Evolutionary conservation across 2,888 invertebrate genomes (phyloP).

Genomic region (Meiosimyza platycephala): DNA sequence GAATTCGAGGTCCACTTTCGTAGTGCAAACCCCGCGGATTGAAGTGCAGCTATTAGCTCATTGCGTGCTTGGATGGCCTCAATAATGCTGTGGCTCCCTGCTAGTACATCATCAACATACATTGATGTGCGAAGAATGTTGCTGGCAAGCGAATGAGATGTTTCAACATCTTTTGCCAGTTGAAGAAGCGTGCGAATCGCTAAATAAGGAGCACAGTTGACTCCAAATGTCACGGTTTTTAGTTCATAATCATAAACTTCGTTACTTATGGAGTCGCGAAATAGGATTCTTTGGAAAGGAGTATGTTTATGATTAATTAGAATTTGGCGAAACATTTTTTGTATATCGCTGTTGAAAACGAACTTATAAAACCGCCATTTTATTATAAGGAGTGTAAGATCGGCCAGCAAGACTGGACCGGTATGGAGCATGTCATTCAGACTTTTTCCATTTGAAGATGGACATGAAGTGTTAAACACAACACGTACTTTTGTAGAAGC

Average conservation of each 20-base stretch:
- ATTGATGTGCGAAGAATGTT: too few relatives aligned
- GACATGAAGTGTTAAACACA: constrained; percentile 1
- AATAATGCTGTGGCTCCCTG: too few relatives aligned
- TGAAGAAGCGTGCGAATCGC: too few relatives aligned
- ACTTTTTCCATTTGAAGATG: constrained; percentile 1
- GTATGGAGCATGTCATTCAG: constrained; percentile 27
- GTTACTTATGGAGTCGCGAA: too few relatives aligned
- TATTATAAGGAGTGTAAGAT: constrained; percentile 12
- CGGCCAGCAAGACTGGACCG: constrained; percentile 21
- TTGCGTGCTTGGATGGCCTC: constrained; percentile 24
- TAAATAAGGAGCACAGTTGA: too few relatives aligned
- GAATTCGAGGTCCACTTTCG: not conserved
- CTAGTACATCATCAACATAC: too few relatives aligned
- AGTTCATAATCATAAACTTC: too few relatives aligned
- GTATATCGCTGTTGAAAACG: constrained; percentile 24
- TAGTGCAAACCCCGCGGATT: constrained; percentile 26
- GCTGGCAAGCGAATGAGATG: too few relatives aligned
- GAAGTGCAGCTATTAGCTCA: constrained; percentile 29
- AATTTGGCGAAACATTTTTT: constrained; percentile 23
- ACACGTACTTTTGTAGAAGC: constrained; percentile 16
- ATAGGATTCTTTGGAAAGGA: too few relatives aligned
- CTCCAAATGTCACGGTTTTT: too few relatives aligned
- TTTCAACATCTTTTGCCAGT: too few relatives aligned
- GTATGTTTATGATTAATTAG: too few relatives aligned
- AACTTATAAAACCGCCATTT: constrained; percentile 22